Evolutionary conservation across 1,140 invertebrate species (phyloP).

Genomic region (Microplitis mediator): DNA sequence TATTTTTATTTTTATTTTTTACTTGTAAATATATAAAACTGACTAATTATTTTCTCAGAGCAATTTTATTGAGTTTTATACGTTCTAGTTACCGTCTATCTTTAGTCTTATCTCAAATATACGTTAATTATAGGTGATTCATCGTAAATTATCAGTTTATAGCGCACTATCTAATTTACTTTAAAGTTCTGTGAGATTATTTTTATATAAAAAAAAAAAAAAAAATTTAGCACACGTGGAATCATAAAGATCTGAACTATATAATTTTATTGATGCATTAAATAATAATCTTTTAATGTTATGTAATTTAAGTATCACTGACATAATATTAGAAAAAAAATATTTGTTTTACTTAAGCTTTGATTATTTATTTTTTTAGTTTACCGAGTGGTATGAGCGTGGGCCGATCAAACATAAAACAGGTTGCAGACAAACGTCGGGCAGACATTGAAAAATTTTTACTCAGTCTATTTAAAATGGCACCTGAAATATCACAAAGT

Average conservation of each 20-base stretch:
- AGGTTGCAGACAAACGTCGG: constrained; percentile 89
- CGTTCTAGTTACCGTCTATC: constrained; percentile 1
- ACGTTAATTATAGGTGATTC: constrained; percentile 3
- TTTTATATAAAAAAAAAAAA: background rate
- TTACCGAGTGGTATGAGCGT: constrained; percentile 80
- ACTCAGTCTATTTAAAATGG: constrained; percentile 81
- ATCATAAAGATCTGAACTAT: background rate
- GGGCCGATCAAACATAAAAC: constrained; percentile 90
- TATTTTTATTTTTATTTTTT: background rate
- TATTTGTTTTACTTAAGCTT: background rate
- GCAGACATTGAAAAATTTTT: constrained; percentile 88
- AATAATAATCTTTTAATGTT: no score
- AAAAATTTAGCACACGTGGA: background rate
- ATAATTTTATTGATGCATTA: no score
- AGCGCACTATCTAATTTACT: constrained; percentile 1
- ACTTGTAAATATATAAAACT: constrained; percentile 37
- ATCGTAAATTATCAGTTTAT: constrained; percentile 15
- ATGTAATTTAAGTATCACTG: no score
- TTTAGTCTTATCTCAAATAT: background rate
- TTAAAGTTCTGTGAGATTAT: background rate
- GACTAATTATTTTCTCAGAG: background rate
- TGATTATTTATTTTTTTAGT: constrained; percentile 62
- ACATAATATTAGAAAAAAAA: no score
- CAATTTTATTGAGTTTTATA: background rate
- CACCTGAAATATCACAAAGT: constrained; percentile 93